Evolutionary conservation across 2,113 vertebrate genomes (phyloP).

Genomic region (Gobiocypris rarus): DNA sequence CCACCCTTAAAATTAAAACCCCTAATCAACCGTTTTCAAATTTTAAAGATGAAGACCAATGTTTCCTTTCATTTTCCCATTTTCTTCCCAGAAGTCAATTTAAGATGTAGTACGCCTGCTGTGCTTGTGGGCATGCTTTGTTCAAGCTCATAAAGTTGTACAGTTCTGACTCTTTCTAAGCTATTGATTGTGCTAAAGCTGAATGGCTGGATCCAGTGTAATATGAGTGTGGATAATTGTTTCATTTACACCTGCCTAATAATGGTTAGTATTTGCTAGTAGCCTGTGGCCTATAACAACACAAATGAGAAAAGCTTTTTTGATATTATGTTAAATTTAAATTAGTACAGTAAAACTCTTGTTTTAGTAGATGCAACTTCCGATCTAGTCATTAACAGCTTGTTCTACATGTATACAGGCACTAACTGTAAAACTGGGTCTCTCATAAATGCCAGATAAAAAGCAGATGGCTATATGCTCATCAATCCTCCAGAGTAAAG

Average conservation of each 20-base stretch:
- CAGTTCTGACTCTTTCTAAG: neutral
- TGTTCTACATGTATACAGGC: constrained; percentile 2
- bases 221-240: constrained; percentile 2
- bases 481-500: constrained; percentile 17
- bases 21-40: neutral
- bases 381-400: neutral
- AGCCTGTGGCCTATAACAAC: no score
- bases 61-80: neutral
- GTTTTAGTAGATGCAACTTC: neutral
- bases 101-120: constrained; percentile 4
- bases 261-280: no score
- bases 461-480: constrained; percentile 61
- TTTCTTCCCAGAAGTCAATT: neutral
- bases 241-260: neutral
- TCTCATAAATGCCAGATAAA: constrained; percentile 55
- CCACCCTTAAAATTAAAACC: neutral
- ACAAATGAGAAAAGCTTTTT: no score
- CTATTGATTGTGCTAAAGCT: constrained; percentile 29
- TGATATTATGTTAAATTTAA: no score
- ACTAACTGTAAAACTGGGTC: constrained; percentile 58
- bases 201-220: neutral
- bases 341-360: no score
- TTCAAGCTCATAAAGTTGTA: constrained; percentile 13
- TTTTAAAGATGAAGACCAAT: neutral
- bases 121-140: constrained; percentile 29